Conservation (phyloP, 1,140 invertebrate genomes). For the Antheraea pernyi region DNA sequence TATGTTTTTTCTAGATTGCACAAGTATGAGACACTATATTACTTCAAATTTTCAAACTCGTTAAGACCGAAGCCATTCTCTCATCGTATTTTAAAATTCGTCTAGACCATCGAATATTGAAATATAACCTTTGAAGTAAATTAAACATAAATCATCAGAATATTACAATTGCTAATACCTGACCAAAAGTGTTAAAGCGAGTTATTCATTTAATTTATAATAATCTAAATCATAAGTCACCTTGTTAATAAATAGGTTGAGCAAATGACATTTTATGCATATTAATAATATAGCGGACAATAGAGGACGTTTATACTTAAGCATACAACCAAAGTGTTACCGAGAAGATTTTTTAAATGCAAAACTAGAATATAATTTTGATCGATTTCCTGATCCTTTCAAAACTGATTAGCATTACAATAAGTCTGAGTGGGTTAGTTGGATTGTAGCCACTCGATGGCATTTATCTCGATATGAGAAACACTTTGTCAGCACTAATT, state of each 20-base stretch:
- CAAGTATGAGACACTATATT: too few relatives aligned
- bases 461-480: neutral
- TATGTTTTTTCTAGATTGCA: too few relatives aligned
- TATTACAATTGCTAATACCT: constrained; percentile 9
- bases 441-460: neutral
- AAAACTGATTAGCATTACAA: neutral
- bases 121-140: neutral
- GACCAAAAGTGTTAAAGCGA: neutral
- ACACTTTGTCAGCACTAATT: neutral
- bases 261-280: constrained; percentile 11
- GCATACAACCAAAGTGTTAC: too few relatives aligned
- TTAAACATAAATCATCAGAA: neutral
- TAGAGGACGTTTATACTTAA: neutral
- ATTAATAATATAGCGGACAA: constrained; percentile 12
- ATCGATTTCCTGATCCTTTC: neutral
- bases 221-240: constrained; percentile 13
- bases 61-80: too few relatives aligned
- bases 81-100: too few relatives aligned
- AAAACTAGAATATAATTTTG: too few relatives aligned
- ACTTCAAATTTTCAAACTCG: too few relatives aligned
- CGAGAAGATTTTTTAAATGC: too few relatives aligned
- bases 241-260: constrained; percentile 12
- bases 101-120: too few relatives aligned
- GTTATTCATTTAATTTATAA: neutral
- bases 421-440: neutral